Evolutionary conservation across 2,888 invertebrate genomes (phyloP).

Genomic region (Odontocolon sp.): DNA sequence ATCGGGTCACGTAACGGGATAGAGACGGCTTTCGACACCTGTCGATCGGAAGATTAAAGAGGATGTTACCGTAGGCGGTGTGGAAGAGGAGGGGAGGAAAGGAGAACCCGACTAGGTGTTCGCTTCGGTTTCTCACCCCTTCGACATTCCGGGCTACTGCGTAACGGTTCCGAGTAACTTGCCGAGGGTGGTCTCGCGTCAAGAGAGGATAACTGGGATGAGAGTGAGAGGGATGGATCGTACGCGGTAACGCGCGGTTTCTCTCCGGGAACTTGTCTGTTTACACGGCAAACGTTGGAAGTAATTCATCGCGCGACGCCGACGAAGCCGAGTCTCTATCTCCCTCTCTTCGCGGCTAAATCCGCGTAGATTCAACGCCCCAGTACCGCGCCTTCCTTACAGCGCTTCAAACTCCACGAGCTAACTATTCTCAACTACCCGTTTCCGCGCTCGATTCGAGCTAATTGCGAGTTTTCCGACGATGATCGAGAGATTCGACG

Average conservation of each 20-base stretch:
- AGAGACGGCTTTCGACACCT: constrained; percentile 66
- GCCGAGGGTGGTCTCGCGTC: constrained; percentile 22
- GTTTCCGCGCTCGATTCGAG: not conserved
- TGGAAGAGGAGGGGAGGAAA: constrained; percentile 48
- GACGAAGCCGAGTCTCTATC: constrained; percentile 2
- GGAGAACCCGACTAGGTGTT: constrained; percentile 31
- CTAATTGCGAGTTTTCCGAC: not conserved
- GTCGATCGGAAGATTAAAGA: constrained; percentile 73
- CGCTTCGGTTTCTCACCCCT: not conserved
- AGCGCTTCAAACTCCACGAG: not conserved
- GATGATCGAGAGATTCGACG: not conserved
- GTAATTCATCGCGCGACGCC: constrained; percentile 54
- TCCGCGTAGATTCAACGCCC: constrained; percentile 61
- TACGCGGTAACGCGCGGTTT: not conserved
- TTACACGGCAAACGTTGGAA: constrained; percentile 69
- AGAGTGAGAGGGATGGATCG: constrained; percentile 14
- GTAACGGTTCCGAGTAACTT: constrained; percentile 18
- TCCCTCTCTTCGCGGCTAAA: constrained; percentile 55
- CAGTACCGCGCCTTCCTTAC: not conserved
- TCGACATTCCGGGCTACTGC: constrained; percentile 5
- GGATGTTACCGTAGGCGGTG: constrained; percentile 64
- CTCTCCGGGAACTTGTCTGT: constrained; percentile 62
- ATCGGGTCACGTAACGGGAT: constrained; percentile 39
- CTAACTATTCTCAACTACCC: not conserved
- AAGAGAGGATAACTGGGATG: not conserved